A percentile compares a stretch with the other conserved stretches of the same genome.
phyloP scores from a whole-genome alignment of 2,797 vertebrate genomes.

The Sebastes paucispinis region DNA sequence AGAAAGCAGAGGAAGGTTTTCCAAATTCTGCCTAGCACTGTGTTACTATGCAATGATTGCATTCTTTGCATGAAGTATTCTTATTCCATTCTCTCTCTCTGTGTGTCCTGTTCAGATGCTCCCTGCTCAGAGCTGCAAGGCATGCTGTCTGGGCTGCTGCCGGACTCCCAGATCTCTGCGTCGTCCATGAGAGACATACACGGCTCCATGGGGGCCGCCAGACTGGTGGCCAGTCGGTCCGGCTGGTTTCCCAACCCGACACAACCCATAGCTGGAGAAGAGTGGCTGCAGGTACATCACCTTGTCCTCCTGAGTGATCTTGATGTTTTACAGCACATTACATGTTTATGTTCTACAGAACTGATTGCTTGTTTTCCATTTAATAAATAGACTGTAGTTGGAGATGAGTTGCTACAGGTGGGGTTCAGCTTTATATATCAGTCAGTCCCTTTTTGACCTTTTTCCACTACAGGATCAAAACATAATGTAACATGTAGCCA shows the following conservation, averaged over 20 bases:
- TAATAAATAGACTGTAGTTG: background rate
- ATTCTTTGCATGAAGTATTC: background rate
- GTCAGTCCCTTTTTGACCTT: no score
- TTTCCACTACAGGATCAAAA: background rate
- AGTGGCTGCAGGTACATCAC: slow-evolving; percentile 89
- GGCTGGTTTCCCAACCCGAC: slow-evolving; percentile 94
- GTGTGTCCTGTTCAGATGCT: slow-evolving; percentile 80
- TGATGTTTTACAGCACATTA: background rate
- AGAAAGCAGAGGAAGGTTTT: background rate
- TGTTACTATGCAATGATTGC: background rate
- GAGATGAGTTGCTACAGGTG: background rate
- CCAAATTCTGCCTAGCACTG: background rate
- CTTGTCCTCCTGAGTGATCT: background rate
- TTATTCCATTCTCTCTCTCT: background rate
- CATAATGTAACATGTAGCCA: background rate
- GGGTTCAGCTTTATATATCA: background rate
- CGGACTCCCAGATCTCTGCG: slow-evolving; percentile 93
- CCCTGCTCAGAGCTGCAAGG: slow-evolving; percentile 96
- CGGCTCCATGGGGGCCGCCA: slow-evolving; percentile 91
- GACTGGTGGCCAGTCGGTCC: slow-evolving; percentile 93
- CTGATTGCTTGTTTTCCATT: background rate
- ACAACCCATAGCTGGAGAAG: slow-evolving; percentile 90
- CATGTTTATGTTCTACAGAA: background rate
- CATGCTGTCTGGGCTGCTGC: slow-evolving; percentile 94
- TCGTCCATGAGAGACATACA: slow-evolving; percentile 95